Evolutionary conservation across 2,113 vertebrate genomes (phyloP).

Genomic region (Hystrix brachyura): DNA sequence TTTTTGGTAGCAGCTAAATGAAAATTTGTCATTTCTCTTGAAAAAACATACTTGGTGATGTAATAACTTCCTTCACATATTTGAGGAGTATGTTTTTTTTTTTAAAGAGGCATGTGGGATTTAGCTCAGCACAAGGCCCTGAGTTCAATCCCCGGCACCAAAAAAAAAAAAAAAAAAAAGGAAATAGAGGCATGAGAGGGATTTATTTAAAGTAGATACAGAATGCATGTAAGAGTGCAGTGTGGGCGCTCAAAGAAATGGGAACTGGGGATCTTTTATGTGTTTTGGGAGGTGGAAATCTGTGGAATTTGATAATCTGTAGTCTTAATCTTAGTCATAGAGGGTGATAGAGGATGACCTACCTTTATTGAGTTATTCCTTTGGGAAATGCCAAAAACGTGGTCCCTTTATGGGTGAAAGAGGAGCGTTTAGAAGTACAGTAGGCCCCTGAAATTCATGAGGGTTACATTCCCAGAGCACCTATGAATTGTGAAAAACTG

Average conservation of each 20-base stretch:
- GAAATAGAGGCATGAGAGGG: neutral
- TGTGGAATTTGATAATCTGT: neutral
- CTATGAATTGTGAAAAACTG: too few relatives aligned
- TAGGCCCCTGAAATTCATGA: too few relatives aligned
- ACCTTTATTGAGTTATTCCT: neutral
- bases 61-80: neutral
- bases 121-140: too few relatives aligned
- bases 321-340: neutral
- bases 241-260: neutral
- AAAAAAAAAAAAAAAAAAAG: too few relatives aligned
- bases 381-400: neutral
- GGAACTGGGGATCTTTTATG: neutral
- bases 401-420: neutral
- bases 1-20: neutral
- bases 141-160: too few relatives aligned
- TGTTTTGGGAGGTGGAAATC: neutral
- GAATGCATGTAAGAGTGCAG: neutral
- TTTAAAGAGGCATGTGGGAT: neutral
- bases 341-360: neutral
- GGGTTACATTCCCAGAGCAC: too few relatives aligned
- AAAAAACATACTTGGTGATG: neutral
- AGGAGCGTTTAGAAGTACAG: neutral
- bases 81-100: constrained; percentile 13
- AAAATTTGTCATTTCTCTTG: constrained; percentile 38
- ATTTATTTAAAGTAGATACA: neutral